Base-by-base conservation (phyloP, 2,888 invertebrate species). In the Eupsilia transversa region DNA sequence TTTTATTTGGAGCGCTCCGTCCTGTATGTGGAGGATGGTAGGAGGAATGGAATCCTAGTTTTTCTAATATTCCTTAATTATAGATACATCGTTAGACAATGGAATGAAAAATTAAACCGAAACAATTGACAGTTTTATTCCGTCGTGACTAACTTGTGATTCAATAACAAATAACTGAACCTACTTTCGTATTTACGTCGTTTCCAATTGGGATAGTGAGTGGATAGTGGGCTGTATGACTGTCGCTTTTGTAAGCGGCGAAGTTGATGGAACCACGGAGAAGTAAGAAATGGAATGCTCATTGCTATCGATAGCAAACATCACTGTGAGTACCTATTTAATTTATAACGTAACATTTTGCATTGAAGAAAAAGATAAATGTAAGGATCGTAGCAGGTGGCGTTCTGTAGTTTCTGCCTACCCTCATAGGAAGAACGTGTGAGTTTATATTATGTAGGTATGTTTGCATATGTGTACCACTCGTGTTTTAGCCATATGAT, bases 121-220 rank as follows among this genome's bases (percentile, higher is more conserved):
- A 66, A 41, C 17, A 41, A 38, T 65, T 73, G 10, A 27, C 72
- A n/a, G 33, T 57, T 49, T 65, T 49, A 38, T 79, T 14, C 10
- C 1, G 61, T 76, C 67, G 80, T 80, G 76, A 80, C 80, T 20
- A 54, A 66, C 27, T 70, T 33, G 52, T 72, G 54, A 52, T 49
- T 68, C 80, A 76, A 76, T 67, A 79, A 71, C 52, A 70, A 80
- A 76, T 71, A 68, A 60, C n/a, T 54, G 33, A 56, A 23, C 43
- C 43, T 43, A 67, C 77, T 80, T 76, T 73, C 80, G 38, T 59
- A 77, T 82, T 83, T 72, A 69, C 46, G 56, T 70, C 56, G 65
- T 57, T 30, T 74, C 46, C 57, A 72, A 74, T 82, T 82, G 61
- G 80, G 63, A 70, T 65, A 54, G 67, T 60, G 30, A 65, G 35